These are phyloP conservation scores for Cisticola juncidis DNA, from an alignment of 2,113 vertebrate genomes.

Conservation along the genomic window DNA sequence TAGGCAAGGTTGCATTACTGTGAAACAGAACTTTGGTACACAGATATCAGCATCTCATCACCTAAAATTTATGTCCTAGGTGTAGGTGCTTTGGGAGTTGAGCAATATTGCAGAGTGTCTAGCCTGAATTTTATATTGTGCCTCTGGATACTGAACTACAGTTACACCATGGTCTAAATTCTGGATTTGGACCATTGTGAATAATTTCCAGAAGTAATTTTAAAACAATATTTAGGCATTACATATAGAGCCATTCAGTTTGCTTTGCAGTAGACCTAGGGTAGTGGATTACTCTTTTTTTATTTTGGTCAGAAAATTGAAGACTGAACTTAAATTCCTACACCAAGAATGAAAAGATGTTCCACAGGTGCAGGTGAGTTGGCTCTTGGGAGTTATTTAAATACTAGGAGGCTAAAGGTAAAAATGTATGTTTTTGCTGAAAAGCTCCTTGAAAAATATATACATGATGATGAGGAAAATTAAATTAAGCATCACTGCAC, in stretches of 20 bases:
- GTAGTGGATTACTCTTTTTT: neutral
- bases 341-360: neutral
- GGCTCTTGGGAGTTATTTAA: neutral
- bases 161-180: neutral
- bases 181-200: neutral
- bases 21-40: neutral
- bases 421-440: neutral
- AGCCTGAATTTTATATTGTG: neutral
- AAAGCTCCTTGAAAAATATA: neutral
- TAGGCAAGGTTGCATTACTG: neutral
- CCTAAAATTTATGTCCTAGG: neutral
- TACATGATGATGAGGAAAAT: neutral
- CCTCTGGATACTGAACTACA: neutral
- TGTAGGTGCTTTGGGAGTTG: neutral
- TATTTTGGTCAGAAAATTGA: neutral
- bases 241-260: neutral
- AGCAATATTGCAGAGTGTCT: neutral
- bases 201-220: neutral
- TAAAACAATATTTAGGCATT: neutral
- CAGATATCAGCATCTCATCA: neutral
- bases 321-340: neutral
- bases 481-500: neutral
- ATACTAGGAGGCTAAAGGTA: neutral
- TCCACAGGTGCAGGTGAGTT: neutral
- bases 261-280: neutral